Evolutionary conservation across 1,140 invertebrate genomes (phyloP).

Genomic region (Conus betulinus): DNA sequence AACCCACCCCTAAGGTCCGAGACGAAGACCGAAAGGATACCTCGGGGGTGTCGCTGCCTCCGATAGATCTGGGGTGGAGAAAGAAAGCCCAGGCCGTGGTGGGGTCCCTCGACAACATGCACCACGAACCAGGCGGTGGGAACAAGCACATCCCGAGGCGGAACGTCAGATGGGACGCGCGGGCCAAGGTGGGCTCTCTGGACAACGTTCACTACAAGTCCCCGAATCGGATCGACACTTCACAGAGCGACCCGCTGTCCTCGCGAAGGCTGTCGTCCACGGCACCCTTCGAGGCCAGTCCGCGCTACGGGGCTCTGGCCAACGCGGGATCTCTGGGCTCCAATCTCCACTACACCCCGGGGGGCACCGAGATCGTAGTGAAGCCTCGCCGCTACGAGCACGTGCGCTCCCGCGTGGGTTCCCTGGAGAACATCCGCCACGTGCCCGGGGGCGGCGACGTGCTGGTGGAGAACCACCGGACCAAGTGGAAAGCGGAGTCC

Average conservation of each 20-base stretch:
- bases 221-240: neutral
- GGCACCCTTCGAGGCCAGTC: slow-evolving; percentile 37
- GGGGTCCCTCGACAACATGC: slow-evolving; percentile 60
- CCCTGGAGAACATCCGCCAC: slow-evolving; percentile 64
- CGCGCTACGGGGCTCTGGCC: slow-evolving; percentile 56
- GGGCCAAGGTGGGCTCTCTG: slow-evolving; percentile 88
- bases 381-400: slow-evolving; percentile 36
- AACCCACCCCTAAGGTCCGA: slow-evolving; percentile 33
- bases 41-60: slow-evolving; percentile 27
- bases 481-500: slow-evolving; percentile 88
- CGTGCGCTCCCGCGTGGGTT: slow-evolving; percentile 63
- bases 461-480: slow-evolving; percentile 80
- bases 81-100: slow-evolving; percentile 59
- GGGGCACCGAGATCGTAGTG: slow-evolving; percentile 36
- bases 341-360: slow-evolving; percentile 54
- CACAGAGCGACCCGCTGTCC: slow-evolving; percentile 41
- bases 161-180: slow-evolving; percentile 91
- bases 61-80: slow-evolving; percentile 44
- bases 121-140: slow-evolving; percentile 62
- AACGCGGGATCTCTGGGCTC: slow-evolving; percentile 38
- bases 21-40: neutral
- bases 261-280: slow-evolving; percentile 3
- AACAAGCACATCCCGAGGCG: slow-evolving; percentile 77
- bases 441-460: slow-evolving; percentile 62
- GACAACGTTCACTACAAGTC: slow-evolving; percentile 86